Base-by-base conservation (phyloP, 1,140 invertebrate species). In the Lutraria rhynchaena region DNA sequence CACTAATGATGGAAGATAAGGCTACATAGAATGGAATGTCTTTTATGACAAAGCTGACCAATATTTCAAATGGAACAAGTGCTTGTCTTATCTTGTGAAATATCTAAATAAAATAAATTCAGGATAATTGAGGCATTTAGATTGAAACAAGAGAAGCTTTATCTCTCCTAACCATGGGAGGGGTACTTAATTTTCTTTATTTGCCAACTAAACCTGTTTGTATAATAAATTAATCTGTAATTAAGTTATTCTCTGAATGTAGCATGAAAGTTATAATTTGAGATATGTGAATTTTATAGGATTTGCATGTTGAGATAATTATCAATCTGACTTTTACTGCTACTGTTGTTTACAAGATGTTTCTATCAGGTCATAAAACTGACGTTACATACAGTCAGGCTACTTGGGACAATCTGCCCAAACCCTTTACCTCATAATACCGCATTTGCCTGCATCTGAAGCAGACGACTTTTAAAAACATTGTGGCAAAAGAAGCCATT, bases 171-270 rank as follows among this genome's bases (percentile, higher is more conserved):
- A 37, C 46, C 51, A 4, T 15, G 46, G 27, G 53, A 33, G 27
- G 53, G 46, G 31, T 35, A 55, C 37, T 55, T 71, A 55, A 29
- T 71, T 71, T 22, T 57, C 69, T 71, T 71, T 71, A 71, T 71
- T 71, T 27, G n/a, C 17, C 49, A 31, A 46, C 22, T 31, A 51
- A 57, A 71, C 69, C 46, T 71, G 69, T 71, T 71, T 71, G 49
- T 71, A 55, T 71, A 71, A 71, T 71, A 71, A 71, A 71, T 71
- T 71, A 71, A 55, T 71, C 49, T 57, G 49, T 71, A 71, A 71
- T 71, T 71, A 71, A 71, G 35, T 71, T 71, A 55, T 55, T 71
- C 53, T 71, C 51, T 57, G 49, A 67, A 67, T 67, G 63, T 67
- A 67, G 63, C 44, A 51, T 46, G 63, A 67, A 67, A 67, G 63